Percentiles rank a stretch among this genome's conserved stretches.
Conservation (phyloP, 2,888 invertebrate species). For the Isoperla grammatica region DNA sequence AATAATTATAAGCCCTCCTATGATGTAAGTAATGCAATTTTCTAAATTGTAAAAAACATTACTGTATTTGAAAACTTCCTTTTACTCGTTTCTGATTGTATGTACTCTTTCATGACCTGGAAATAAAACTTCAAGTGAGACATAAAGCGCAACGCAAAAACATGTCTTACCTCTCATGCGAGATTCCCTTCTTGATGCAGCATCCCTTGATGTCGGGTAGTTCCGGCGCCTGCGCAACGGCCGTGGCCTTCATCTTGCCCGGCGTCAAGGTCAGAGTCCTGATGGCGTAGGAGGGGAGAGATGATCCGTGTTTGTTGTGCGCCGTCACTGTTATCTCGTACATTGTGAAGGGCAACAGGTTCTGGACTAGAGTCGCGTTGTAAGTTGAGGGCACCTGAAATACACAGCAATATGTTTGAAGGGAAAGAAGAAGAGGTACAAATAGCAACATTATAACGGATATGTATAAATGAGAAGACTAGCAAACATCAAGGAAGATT, state of each 20-base stretch:
- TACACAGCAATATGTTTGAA: constrained; percentile 8
- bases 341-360: constrained; percentile 72
- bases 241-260: constrained; percentile 51
- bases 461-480: too few species aligned
- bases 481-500: background rate
- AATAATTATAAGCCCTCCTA: too few species aligned
- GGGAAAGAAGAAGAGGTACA: too few species aligned
- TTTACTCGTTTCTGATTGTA: too few species aligned
- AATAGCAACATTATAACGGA: too few species aligned
- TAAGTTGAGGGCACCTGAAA: constrained; percentile 52
- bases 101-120: too few species aligned
- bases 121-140: too few species aligned
- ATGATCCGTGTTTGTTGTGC: constrained; percentile 66
- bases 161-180: constrained; percentile 56
- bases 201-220: constrained; percentile 71
- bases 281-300: constrained; percentile 67
- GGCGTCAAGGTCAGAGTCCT: constrained; percentile 66
- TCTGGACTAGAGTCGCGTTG: constrained; percentile 54
- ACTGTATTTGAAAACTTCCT: too few species aligned
- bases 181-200: constrained; percentile 65
- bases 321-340: constrained; percentile 72
- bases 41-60: too few species aligned
- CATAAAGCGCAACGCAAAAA: too few species aligned
- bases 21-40: too few species aligned
- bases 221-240: constrained; percentile 54